Evolutionary conservation across 2,113 vertebrate species (phyloP).

Genomic region (Nettapus auritus): DNA sequence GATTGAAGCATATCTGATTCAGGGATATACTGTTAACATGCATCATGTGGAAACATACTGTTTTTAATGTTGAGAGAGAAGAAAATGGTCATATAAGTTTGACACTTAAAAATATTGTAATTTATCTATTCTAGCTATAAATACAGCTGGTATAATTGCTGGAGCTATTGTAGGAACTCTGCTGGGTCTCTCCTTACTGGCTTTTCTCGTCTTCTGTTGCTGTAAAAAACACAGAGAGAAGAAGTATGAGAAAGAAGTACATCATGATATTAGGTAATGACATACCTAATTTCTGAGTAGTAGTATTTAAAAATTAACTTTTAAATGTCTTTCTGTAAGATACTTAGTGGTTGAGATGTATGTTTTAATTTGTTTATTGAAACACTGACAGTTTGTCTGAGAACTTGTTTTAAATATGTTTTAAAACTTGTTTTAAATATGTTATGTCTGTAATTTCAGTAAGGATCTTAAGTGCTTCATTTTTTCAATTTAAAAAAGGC

Average conservation of each 20-base stretch:
- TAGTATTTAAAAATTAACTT: conserved; percentile 32
- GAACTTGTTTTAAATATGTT: neutral
- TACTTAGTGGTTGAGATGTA: neutral
- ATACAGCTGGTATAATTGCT: conserved; percentile 86
- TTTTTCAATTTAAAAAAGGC: neutral
- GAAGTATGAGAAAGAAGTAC: conserved; percentile 97
- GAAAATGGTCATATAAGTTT: neutral
- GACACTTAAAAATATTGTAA: neutral
- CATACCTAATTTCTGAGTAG: neutral
- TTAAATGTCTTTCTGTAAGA: conserved; percentile 13
- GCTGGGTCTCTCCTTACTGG: conserved; percentile 83
- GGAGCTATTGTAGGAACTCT: conserved; percentile 86
- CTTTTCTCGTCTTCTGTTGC: conserved; percentile 86
- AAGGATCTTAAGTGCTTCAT: neutral
- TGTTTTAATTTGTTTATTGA: conserved; percentile 27
- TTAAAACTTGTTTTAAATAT: neutral
- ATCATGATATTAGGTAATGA: conserved; percentile 93
- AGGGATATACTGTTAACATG: neutral
- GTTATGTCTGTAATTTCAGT: neutral
- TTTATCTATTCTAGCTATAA: conserved; percentile 81
- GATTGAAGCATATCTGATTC: neutral
- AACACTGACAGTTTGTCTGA: neutral
- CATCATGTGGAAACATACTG: neutral
- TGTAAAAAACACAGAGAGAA: conserved; percentile 88
- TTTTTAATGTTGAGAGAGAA: neutral